Evolutionary conservation across 2,113 vertebrate genomes (phyloP).

Genomic region (Oxygymnocypris stewartii): DNA sequence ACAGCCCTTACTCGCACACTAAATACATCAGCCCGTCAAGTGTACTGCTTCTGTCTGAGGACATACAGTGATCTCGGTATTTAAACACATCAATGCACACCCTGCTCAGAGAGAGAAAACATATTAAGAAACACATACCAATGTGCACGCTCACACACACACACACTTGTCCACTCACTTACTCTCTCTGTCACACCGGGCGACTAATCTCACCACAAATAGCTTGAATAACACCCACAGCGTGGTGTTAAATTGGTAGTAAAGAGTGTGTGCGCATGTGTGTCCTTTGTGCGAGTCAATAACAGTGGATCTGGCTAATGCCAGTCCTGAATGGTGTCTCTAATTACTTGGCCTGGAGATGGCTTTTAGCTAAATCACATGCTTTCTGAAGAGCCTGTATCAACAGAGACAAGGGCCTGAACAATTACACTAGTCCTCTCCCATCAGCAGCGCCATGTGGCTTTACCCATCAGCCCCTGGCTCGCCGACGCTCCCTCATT

Average conservation of each 20-base stretch:
- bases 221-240: conserved; percentile 77
- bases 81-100: conserved; percentile 30
- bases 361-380: conserved; percentile 85
- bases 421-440: conserved; percentile 82
- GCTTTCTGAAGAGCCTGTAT: conserved; percentile 80
- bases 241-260: conserved; percentile 60
- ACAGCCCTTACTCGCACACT: conserved; percentile 33
- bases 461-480: conserved; percentile 75
- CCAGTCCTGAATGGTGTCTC: conserved; percentile 75
- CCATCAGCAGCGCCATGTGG: conserved; percentile 69
- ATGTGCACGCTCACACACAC: conserved; percentile 31
- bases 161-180: conserved; percentile 43
- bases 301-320: conserved; percentile 68
- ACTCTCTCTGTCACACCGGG: conserved; percentile 62
- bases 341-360: conserved; percentile 83
- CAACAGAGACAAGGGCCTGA: conserved; percentile 79
- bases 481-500: conserved; percentile 71
- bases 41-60: conserved; percentile 47
- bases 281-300: conserved; percentile 56
- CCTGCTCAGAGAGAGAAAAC: conserved; percentile 29
- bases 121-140: conserved; percentile 50
- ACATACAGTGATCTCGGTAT: conserved; percentile 26
- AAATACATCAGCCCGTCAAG: conserved; percentile 62
- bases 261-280: conserved; percentile 46
- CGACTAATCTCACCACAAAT: conserved; percentile 72